Evolutionary conservation across 1,140 invertebrate genomes (phyloP), one percentile per base, ranked within the genome.

Genomic region (Orius insidiosus): DNA sequence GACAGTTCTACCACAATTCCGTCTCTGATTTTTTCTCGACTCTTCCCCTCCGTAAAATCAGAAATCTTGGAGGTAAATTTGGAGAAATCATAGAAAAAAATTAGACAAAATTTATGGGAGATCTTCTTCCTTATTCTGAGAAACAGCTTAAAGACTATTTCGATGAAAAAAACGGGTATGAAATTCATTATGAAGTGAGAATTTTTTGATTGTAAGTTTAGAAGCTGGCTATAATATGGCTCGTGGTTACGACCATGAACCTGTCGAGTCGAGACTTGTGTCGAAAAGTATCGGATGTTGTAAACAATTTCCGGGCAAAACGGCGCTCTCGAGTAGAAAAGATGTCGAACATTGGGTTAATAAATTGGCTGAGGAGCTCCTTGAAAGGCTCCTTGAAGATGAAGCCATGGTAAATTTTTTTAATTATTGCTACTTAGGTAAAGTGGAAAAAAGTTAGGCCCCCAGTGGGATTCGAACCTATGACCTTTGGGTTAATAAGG

Each of bases 261-360:
- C 79, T 16, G 92, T 97, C 0, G 78, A 69, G 47, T 69, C 77
- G 0, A 69, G 87, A 55, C 74, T 90, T 49, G 72, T 90, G 40
- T 70, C 86, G 1, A 95, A 96, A 62, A 95, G 88, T 31, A 92
- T 97, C 54, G 92, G 88, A 0, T 94, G 89, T 57, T 89, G 85
- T 57, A 97, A 97, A 67, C 87, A 84, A 54, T 95, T 98, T 62
- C 72, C 74, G 9, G 92, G 90, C 0, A 80, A 76, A 60, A 72
- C 74, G 50, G 74, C 77, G n/a, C 70, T 96, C 11, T 63, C 65
- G 3, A 76, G 76, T 2, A 62, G 72, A 47, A 72, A 83, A 45
- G 74, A 78, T 52, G 72, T 93, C 19, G 67, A 68, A 35, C 76
- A 82, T 58, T 95, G 90, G 90, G 61, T 92, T 0, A 65, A 63